Percentiles rank a stretch among this genome's conserved stretches.
Evolutionary conservation across 2,797 vertebrate genomes (phyloP).

Genomic region (Tachyglossus aculeatus): DNA sequence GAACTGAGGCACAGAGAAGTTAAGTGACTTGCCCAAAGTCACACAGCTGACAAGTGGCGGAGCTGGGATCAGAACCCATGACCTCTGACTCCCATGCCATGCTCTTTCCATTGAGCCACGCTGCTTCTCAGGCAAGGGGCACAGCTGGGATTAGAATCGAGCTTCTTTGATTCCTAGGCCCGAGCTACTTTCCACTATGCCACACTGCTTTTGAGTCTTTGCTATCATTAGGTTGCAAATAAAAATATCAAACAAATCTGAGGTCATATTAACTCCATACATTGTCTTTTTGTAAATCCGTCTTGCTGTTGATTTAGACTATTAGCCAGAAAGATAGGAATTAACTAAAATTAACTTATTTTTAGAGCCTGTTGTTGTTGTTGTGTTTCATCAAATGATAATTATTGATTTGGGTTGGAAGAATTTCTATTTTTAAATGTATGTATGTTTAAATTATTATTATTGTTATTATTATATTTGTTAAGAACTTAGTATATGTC

Average conservation of each 20-base stretch:
- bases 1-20: too few relatives aligned
- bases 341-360: not conserved
- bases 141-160: not conserved
- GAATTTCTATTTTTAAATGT: not conserved
- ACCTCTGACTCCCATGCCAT: too few relatives aligned
- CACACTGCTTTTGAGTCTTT: not conserved
- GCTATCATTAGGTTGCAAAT: not conserved
- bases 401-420: not conserved
- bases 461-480: not conserved
- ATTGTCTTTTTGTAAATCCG: constrained; percentile 6
- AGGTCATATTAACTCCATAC: constrained; percentile 1
- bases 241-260: constrained; percentile 5
- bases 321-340: not conserved
- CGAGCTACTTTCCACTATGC: not conserved
- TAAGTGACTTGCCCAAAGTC: too few relatives aligned
- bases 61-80: too few relatives aligned
- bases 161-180: not conserved
- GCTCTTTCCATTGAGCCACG: too few relatives aligned
- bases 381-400: not conserved
- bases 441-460: not conserved
- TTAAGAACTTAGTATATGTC: not conserved
- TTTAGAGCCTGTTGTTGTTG: not conserved
- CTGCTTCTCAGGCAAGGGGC: not conserved
- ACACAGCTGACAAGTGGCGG: too few relatives aligned
- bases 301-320: constrained; percentile 2